Base-by-base conservation (phyloP, 2,797 vertebrate genomes). In the Brachymystax lenok region DNA sequence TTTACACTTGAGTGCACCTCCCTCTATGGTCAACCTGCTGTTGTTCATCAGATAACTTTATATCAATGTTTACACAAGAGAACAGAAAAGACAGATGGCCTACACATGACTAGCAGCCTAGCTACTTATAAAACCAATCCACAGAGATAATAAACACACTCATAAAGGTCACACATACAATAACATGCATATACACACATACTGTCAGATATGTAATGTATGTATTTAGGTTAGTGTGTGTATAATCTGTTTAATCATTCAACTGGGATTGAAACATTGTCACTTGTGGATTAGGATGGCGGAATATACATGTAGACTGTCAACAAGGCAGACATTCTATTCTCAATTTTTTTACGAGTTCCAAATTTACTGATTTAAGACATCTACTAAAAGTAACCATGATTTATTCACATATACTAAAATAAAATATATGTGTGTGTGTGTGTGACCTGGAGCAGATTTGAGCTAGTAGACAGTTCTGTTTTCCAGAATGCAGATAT, bases 401-500 rank as follows among this genome's bases (percentile, higher is more conserved):
- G 40, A 46, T 46, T 13, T 46, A 13, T 46, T 46, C 40, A 46
- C 10, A 12, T 46, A 4, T 4, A 5, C 40, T 46, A 46, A 12
- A 46, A 46, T 46, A 46, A 13, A 46, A 12, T 46, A 2, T 46
- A 0, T 40, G 35, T 3, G 40, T 46, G 40, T 8, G 6, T 8
- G 35, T 8, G 35, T 40, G 35, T 0, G 35, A 8, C 35, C 35
- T 40, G 35, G 35, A 40, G 35, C 35, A 40, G 35, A 40, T 8
- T 40, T 6, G 35, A 40, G 35, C 35, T 40, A 40, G 35, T 40
- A 40, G 35, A 40, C 35, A 35, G 33, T 35, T 69, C 27, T 68
- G 17, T 76, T 82, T 81, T 78, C 81, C 79, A 84, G 80, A 82
- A 83, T 80, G 82, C 59, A 63, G 73, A 64, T 78, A 35, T 35